Evolutionary conservation across 2,113 vertebrate species (phyloP).

Genomic region (Colaptes auratus): DNA sequence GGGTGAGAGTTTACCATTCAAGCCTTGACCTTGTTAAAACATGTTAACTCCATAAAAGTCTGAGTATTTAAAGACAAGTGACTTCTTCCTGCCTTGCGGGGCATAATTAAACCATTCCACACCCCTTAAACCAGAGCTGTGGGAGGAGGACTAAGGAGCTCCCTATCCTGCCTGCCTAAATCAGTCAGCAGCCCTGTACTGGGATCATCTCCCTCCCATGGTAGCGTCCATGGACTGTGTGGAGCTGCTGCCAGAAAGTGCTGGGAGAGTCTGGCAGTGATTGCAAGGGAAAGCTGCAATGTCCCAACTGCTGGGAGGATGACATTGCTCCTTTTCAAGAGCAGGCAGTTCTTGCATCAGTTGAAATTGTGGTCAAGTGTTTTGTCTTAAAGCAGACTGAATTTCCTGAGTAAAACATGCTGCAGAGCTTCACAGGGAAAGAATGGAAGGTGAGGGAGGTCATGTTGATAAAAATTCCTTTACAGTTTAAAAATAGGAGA

Average conservation of each 20-base stretch:
- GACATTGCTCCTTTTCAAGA: background rate
- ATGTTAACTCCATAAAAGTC: slow-evolving; percentile 56
- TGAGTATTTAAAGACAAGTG: slow-evolving; percentile 51
- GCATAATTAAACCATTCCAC: slow-evolving; percentile 50
- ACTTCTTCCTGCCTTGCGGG: slow-evolving; percentile 62
- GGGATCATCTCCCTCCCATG: background rate
- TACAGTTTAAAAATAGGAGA: background rate
- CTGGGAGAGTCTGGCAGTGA: background rate
- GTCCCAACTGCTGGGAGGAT: background rate
- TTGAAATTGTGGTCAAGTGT: background rate
- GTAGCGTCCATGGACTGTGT: background rate
- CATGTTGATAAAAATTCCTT: background rate
- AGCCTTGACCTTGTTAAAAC: slow-evolving; percentile 66
- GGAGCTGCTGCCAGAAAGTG: background rate
- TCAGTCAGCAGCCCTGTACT: background rate
- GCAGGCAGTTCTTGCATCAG: background rate
- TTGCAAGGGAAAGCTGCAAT: background rate
- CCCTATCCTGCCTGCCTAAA: background rate
- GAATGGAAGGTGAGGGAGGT: no score
- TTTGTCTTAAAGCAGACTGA: background rate
- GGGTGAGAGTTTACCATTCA: slow-evolving; percentile 5
- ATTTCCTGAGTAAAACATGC: background rate
- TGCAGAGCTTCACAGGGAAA: fast-evolving
- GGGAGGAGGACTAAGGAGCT: background rate
- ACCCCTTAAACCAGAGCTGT: background rate